A percentile compares a stretch with the other conserved stretches of the same genome.
phyloP scores from a whole-genome alignment of 2,888 invertebrate species.

The Acanthococcus lagerstroemiae region DNA sequence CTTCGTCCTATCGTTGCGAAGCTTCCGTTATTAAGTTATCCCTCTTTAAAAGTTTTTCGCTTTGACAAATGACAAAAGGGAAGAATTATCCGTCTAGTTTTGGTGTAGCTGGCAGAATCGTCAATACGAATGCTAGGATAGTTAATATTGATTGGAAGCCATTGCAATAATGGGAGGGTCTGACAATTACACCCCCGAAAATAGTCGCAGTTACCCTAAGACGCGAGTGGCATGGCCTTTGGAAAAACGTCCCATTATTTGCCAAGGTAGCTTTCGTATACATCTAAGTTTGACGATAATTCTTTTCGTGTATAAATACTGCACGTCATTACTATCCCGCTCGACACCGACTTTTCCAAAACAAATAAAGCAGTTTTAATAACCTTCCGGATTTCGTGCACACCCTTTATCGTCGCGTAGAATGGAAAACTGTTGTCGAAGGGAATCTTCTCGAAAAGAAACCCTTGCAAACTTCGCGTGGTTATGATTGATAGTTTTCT shows the following conservation, averaged over 20 bases:
- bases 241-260: constrained; percentile 22
- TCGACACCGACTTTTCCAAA: too few species aligned
- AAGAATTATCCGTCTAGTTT: constrained; percentile 15
- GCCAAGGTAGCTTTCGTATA: too few species aligned
- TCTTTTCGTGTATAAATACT: too few species aligned
- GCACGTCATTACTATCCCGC: too few species aligned
- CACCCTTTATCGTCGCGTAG: too few species aligned
- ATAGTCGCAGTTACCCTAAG: constrained; percentile 22
- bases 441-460: too few species aligned
- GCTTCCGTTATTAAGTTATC: not conserved
- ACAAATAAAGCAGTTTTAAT: too few species aligned
- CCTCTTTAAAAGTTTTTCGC: not conserved
- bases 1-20: not conserved
- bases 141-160: constrained; percentile 32
- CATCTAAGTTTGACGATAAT: too few species aligned
- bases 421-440: too few species aligned
- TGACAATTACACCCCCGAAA: constrained; percentile 29
- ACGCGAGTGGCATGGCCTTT: constrained; percentile 16
- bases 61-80: constrained; percentile 26
- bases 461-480: too few species aligned
- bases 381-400: too few species aligned
- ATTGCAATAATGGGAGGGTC: constrained; percentile 32
- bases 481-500: too few species aligned
- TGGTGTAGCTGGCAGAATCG: constrained; percentile 9
- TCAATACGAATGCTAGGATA: constrained; percentile 21